Evolutionary conservation across 1,140 invertebrate species (phyloP), one percentile per base, ranked within the genome.

Genomic region (Saccostrea cuccullata): DNA sequence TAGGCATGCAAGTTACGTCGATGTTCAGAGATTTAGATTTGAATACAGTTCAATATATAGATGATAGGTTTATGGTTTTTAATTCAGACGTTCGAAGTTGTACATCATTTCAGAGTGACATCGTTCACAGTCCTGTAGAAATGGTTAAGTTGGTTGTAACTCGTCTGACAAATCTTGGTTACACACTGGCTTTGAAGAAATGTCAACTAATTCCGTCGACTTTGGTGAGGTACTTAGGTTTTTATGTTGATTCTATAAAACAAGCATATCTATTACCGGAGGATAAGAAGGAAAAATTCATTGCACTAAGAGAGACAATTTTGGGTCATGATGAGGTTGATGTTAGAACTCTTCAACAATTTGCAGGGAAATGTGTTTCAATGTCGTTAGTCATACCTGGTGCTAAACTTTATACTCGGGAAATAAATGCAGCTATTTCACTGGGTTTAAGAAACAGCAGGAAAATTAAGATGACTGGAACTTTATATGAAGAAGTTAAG

Each of bases 401-500:
- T n/a, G 17, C 64, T n/a, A 70, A 70, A 70, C 64, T 70, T 23
- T 70, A 20, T 23, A 70, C n/a, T 1, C 20, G 64, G 8, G 20
- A 70, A 70, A n/a, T 70, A 15, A 70, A 70, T n/a, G 1, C 8
- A 70, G 64, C 64, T 17, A 70, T 70, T 8, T 20, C 15, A 8
- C 8, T 70, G n/a, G n/a, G n/a, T n/a, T n/a, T n/a, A n/a, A 2
- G 17, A 8, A n/a, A 17, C 8, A 20, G 23, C 17, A n/a, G 23
- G 23, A 8, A 70, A n/a, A 8, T n/a, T n/a, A 70, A n/a, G 15
- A 70, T 70, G 15, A n/a, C 64, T 1, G 8, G 9, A 70, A n/a
- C 17, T n/a, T n/a, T 70, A n/a, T n/a, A n/a, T 0, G 64, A 23
- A n/a, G 89, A 90, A 64, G 36, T 88, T 55, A 56, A 58, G 64